A percentile compares a stretch with the other conserved stretches of the same genome.
Evolutionary conservation across 2,797 vertebrate genomes (phyloP).

Genomic region (Acanthurus leucopareius): DNA sequence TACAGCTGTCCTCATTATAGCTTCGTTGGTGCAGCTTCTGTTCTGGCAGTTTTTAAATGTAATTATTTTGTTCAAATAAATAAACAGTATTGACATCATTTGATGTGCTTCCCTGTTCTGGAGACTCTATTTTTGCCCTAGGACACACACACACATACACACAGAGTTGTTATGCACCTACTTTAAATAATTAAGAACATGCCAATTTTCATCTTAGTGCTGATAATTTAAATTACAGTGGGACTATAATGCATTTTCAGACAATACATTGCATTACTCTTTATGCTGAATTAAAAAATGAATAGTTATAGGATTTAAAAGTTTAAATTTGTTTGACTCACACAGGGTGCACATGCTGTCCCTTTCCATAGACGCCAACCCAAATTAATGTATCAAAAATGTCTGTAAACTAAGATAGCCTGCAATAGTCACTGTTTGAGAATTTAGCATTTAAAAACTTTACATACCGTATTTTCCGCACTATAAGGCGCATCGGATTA

Average conservation of each 20-base stretch:
- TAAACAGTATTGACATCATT: slow-evolving; percentile 53
- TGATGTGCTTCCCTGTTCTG: slow-evolving; percentile 32
- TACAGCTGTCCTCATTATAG: slow-evolving; percentile 66
- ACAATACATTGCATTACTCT: slow-evolving; percentile 20
- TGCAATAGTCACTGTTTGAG: background rate
- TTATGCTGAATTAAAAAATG: slow-evolving; percentile 18
- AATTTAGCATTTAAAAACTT: slow-evolving; percentile 13
- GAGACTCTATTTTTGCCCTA: slow-evolving; percentile 24
- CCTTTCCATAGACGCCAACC: slow-evolving; percentile 16
- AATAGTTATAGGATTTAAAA: slow-evolving; percentile 20
- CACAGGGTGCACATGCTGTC: background rate
- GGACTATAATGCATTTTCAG: slow-evolving; percentile 21
- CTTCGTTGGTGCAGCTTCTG: slow-evolving; percentile 42
- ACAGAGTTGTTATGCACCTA: slow-evolving; percentile 15
- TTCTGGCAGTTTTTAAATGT: slow-evolving; percentile 45
- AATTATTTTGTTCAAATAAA: slow-evolving; percentile 57
- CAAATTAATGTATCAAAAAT: slow-evolving; percentile 8
- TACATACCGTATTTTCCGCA: too few species aligned
- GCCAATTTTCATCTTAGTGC: slow-evolving; percentile 9
- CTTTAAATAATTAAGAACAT: slow-evolving; percentile 30
- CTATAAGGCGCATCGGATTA: too few species aligned
- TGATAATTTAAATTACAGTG: slow-evolving; percentile 11
- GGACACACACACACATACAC: slow-evolving; percentile 15
- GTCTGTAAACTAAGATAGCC: background rate
- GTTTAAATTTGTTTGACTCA: background rate